Base-by-base conservation (phyloP, 2,888 invertebrate genomes). In the Penaeus monodon region DNA sequence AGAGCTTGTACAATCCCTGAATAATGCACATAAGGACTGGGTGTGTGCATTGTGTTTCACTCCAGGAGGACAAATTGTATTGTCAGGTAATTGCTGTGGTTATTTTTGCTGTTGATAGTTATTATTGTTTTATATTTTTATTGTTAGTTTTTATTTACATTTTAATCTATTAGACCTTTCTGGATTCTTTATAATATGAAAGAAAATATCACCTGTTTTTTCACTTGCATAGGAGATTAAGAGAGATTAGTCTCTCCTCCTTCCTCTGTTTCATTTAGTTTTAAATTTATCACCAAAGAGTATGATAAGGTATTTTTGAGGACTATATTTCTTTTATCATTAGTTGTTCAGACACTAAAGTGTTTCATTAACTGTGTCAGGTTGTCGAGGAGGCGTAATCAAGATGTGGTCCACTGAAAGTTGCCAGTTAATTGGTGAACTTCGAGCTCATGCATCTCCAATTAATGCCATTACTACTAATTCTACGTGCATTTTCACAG, bases 21-120 rank as follows among this genome's bases (percentile, higher is more conserved):
- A 96, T 93, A 95, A 96, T 92, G 96, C 97, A 80, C 97, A 97
- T 93, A 96, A 96, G 92, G 96, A 96, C 91, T 97, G 97, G 97
- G 95, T 97, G 91, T 95, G 96, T 90, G 96, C 96, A 85, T 93
- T 97, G 92, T 88, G 90, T 74, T 90, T 90, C 85, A 87, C 86
- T 20, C 90, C 90, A 14, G 90, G 90, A 12, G 90, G 90, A 38
- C 90, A 90, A 70, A 90, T 90, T 70, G 85, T 90, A 22, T 78
- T 90, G 22, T 90, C 90, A 77, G 90, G 90, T 90, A 57, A 82
- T 81, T 79, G 20, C 17, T 57, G 3, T 57, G 57, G 57, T 12
- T 57, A 10, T 49, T 49, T 7, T 49, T 49, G 14, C 14, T 49
- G 49, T 49, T 49, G 1, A 49, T 49, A 12, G 10, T 49, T 49